These are phyloP conservation scores for Acleris literana DNA, from an alignment of 2,888 invertebrate genomes.

Conservation along the genomic window DNA sequence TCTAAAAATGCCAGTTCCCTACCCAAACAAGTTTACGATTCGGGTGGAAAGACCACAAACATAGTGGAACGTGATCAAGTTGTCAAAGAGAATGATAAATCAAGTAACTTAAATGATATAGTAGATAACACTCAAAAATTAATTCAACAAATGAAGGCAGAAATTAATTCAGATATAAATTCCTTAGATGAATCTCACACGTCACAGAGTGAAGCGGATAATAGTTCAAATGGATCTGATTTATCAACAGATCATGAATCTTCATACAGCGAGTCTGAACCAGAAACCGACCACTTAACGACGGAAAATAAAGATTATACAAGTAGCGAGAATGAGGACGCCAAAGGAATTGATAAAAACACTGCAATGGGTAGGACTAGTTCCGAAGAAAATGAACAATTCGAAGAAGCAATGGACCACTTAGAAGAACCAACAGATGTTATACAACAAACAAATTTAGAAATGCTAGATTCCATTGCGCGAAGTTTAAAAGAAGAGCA, in stretches of 20 bases:
- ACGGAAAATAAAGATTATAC: slow-evolving; percentile 67
- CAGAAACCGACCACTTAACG: slow-evolving; percentile 66
- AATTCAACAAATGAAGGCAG: slow-evolving; percentile 86
- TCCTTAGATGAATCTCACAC: slow-evolving; percentile 72
- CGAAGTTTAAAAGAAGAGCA: slow-evolving; percentile 73
- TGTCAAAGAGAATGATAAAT: slow-evolving; percentile 51
- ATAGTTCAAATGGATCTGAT: slow-evolving; percentile 58
- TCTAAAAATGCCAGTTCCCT: neutral
- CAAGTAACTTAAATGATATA: slow-evolving; percentile 76
- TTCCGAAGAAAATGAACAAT: slow-evolving; percentile 77
- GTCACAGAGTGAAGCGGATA: slow-evolving; percentile 75
- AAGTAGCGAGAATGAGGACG: slow-evolving; percentile 53
- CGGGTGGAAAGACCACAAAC: slow-evolving; percentile 5
- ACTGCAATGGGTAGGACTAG: slow-evolving; percentile 58
- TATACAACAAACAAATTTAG: slow-evolving; percentile 70
- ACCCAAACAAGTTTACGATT: slow-evolving; percentile 14
- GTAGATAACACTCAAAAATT: slow-evolving; percentile 85
- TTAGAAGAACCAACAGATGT: slow-evolving; percentile 68
- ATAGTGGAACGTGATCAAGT: slow-evolving; percentile 8
- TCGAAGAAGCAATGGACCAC: slow-evolving; percentile 79
- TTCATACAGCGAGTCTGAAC: slow-evolving; percentile 73
- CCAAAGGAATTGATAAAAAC: slow-evolving; percentile 38
- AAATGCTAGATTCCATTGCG: slow-evolving; percentile 75
- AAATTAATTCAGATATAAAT: slow-evolving; percentile 85
- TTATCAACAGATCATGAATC: slow-evolving; percentile 71